phyloP scores from a whole-genome alignment of 2,797 vertebrate species.

The Diceros bicornis region DNA sequence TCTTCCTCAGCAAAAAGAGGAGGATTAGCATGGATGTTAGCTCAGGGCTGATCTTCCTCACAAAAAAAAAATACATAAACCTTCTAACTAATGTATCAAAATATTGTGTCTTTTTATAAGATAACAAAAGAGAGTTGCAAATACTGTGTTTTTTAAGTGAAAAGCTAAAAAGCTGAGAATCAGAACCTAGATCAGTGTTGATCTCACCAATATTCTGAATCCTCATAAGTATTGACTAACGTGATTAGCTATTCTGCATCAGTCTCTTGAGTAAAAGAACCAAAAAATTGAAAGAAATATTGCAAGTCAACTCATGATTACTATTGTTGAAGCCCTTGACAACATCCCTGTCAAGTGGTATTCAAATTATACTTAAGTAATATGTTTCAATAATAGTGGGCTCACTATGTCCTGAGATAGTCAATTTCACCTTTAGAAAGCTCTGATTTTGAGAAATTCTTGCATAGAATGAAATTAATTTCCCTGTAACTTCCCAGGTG shows the following conservation, averaged over 20 bases:
- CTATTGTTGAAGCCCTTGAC: background rate
- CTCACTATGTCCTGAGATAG: background rate
- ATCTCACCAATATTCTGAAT: background rate
- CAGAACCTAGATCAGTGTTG: background rate
- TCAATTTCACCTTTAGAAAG: background rate
- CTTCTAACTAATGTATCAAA: conserved; percentile 37
- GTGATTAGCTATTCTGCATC: background rate
- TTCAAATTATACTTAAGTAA: background rate
- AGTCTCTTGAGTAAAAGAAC: conserved; percentile 8
- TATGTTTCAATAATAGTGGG: background rate
- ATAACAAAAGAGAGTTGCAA: background rate
- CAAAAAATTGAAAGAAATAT: background rate
- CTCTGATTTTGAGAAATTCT: conserved; percentile 45
- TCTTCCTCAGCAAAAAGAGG: too few species aligned
- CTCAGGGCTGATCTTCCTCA: too few species aligned
- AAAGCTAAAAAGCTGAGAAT: conserved; percentile 37
- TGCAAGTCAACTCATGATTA: background rate
- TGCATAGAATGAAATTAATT: background rate
- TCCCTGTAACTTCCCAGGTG: background rate
- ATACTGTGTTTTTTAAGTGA: conserved; percentile 15
- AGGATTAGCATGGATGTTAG: too few species aligned
- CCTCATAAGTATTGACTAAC: background rate
- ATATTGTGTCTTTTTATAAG: background rate
- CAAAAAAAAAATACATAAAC: background rate
- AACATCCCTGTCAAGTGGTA: background rate